phyloP scores from a whole-genome alignment of 1,140 invertebrate genomes.

The Rhynchophorus ferrugineus region DNA sequence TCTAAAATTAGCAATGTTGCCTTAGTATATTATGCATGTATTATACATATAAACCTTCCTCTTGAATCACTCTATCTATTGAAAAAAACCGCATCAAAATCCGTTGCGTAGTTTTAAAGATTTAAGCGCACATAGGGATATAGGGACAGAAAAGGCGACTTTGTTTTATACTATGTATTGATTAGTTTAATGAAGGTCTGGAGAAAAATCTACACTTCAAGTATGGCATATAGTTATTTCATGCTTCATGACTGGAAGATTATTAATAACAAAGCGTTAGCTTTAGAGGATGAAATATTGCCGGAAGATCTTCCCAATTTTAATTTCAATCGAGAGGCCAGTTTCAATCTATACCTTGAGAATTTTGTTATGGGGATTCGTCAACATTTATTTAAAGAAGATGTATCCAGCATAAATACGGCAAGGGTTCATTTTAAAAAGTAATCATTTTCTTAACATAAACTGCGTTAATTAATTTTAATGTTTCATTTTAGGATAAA shows the following conservation, averaged over 20 bases:
- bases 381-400: conserved; percentile 31
- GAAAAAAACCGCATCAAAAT: too few relatives aligned
- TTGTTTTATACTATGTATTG: too few relatives aligned
- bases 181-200: conserved; percentile 74
- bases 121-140: too few relatives aligned
- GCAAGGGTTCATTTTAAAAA: conserved; percentile 22
- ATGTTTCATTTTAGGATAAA: not conserved
- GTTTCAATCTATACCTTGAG: conserved; percentile 45
- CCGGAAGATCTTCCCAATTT: conserved; percentile 57
- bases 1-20: too few relatives aligned
- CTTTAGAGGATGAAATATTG: conserved; percentile 52
- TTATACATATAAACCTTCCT: too few relatives aligned
- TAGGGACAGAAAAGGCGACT: too few relatives aligned
- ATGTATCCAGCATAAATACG: conserved; percentile 17
- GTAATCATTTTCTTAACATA: conserved; percentile 2
- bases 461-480: not conserved
- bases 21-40: too few relatives aligned
- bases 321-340: conserved; percentile 46
- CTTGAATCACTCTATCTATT: too few relatives aligned
- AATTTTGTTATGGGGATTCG: conserved; percentile 33
- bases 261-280: conserved; percentile 60
- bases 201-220: conserved; percentile 68
- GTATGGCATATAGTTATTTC: conserved; percentile 69
- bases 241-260: conserved; percentile 77
- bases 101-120: too few relatives aligned